These are phyloP conservation scores for Papilio aristodemus DNA, from an alignment of 1,140 invertebrate species.

Conservation along the genomic window DNA sequence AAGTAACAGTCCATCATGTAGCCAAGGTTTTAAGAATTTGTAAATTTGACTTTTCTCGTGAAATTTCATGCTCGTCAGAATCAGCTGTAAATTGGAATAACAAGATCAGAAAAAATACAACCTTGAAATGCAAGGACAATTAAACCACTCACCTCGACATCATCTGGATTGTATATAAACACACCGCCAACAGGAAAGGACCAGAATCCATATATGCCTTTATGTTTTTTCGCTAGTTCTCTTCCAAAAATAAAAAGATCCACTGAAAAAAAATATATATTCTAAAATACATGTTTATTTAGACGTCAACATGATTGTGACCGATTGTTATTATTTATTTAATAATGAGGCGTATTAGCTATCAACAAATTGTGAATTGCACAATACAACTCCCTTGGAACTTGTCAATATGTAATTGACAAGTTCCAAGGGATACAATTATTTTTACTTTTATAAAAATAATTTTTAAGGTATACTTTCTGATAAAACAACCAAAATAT, in stretches of 20 bases:
- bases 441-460: too few relatives aligned
- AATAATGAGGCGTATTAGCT: too few relatives aligned
- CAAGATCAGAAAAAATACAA: background rate
- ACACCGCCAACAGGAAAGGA: conserved; percentile 30
- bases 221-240: conserved; percentile 35
- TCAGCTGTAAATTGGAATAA: conserved; percentile 47
- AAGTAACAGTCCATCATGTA: conserved; percentile 76
- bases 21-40: conserved; percentile 82
- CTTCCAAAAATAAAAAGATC: conserved; percentile 38
- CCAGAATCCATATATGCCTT: conserved; percentile 41
- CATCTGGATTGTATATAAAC: conserved; percentile 47
- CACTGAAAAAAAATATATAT: conserved; percentile 37
- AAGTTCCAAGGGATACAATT: too few relatives aligned
- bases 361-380: too few relatives aligned
- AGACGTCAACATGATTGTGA: too few relatives aligned
- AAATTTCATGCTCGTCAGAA: conserved; percentile 82
- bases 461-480: too few relatives aligned
- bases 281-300: background rate
- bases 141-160: conserved; percentile 49
- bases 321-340: too few relatives aligned
- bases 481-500: too few relatives aligned
- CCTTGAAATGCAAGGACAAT: background rate
- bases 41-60: conserved; percentile 83
- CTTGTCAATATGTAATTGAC: too few relatives aligned
- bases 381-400: too few relatives aligned